Base-by-base conservation (phyloP, 1,140 invertebrate genomes). In the Delia radicum region DNA sequence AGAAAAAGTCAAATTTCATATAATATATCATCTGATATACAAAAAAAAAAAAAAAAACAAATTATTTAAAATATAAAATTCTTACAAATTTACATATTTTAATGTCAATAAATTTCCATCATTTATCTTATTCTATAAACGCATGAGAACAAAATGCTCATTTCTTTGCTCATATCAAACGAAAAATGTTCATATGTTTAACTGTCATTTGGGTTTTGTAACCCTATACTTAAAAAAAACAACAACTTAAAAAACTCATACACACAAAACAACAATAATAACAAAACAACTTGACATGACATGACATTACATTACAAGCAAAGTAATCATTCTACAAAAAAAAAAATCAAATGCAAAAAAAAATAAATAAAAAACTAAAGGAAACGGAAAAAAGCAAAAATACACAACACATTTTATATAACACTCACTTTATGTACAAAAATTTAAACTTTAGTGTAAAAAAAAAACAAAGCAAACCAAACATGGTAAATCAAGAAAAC, bases 21-120 rank as follows among this genome's bases (percentile, higher is more conserved):
- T 1, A 42, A 42, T 1, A 42, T 42, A 13, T 42, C 37, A 42
- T 10, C 10, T 15, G 37, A 15, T 42, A 13, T 42, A 1, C n/a
- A 42, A 42, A 10, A 15, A 1, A 13, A 42, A 10, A 13, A 10
- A 42, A 15, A 42, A 42, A 42, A 33, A 33, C 33, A 10, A n/a
- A n/a, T n/a, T n/a, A n/a, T n/a, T n/a, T 13, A 42, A 42, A 8
- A 15, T 42, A 42, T 42, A 42, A n/a, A 42, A 10, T 1, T 3
- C 6, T 10, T 10, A 26, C 21, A 65, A 65, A 65, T 65, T 65
- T 65, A 65, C 62, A 65, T 65, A 65, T 65, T 65, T 29, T 29
- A 65, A 65, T 65, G 62, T 65, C 62, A 65, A 65, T 65, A 65
- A 65, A 65, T 65, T 65, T 65, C 62, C 13, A 65, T 65, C 62